phyloP scores from a whole-genome alignment of 1,140 invertebrate genomes.

The Acromyrmex echinatior region DNA sequence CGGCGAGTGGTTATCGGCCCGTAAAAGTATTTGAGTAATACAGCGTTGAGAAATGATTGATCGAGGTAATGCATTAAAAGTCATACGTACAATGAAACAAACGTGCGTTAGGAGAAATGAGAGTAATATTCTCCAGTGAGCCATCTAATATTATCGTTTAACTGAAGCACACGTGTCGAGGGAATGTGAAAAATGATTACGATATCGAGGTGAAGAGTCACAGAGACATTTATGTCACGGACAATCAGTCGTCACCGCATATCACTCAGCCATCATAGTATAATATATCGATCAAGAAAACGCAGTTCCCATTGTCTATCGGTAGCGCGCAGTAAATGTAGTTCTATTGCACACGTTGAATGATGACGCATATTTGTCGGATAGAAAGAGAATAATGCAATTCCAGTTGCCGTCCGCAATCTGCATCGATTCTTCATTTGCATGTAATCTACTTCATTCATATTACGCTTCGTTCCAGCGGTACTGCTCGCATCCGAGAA shows the following conservation, averaged over 20 bases:
- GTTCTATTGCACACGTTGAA: conserved; percentile 47
- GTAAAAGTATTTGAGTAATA: conserved; percentile 39
- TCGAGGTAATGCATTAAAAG: conserved; percentile 50
- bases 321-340: conserved; percentile 13
- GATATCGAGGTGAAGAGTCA: conserved; percentile 44
- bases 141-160: conserved; percentile 31
- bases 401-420: conserved; percentile 50
- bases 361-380: conserved; percentile 54
- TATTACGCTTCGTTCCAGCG: conserved; percentile 39
- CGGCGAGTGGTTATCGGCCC: conserved; percentile 27
- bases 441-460: conserved; percentile 60
- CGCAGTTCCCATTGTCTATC: conserved; percentile 9
- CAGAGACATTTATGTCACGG: conserved; percentile 42
- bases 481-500: conserved; percentile 8
- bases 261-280: conserved; percentile 17
- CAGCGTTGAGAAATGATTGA: conserved; percentile 27
- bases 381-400: conserved; percentile 53
- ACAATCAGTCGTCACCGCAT: conserved; percentile 34
- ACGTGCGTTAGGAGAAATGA: conserved; percentile 11
- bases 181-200: conserved; percentile 43
- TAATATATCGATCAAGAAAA: conserved; percentile 52
- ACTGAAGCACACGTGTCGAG: neutral
- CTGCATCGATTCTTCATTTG: conserved; percentile 63
- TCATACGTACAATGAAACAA: conserved; percentile 4
- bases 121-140: conserved; percentile 19